Evolutionary conservation across 2,797 vertebrate genomes (phyloP).

Genomic region (Sebastes miniatus): DNA sequence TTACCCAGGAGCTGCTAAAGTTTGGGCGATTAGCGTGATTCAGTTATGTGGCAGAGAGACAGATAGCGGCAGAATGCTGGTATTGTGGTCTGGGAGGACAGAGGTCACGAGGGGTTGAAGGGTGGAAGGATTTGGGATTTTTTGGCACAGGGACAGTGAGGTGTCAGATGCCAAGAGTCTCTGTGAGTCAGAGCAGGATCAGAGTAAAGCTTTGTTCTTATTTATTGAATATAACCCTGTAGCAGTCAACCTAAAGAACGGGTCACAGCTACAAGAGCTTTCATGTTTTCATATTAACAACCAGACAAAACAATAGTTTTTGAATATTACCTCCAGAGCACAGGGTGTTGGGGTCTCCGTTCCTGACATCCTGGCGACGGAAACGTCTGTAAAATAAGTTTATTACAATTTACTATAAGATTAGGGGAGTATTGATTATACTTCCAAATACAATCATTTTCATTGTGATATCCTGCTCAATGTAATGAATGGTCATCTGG

Average conservation of each 20-base stretch:
- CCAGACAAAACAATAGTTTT: neutral
- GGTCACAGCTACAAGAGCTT: neutral
- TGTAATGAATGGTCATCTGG: neutral
- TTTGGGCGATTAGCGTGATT: constrained; percentile 49
- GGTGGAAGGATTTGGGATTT: constrained; percentile 12
- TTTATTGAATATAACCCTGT: neutral
- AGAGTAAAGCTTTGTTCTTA: constrained; percentile 1
- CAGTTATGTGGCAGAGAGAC: constrained; percentile 48
- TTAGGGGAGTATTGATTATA: neutral
- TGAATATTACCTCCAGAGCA: constrained; percentile 91
- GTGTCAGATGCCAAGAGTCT: constrained; percentile 20
- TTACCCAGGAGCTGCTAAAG: constrained; percentile 41
- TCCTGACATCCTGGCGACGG: constrained; percentile 93
- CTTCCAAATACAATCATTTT: neutral
- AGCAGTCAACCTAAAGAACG: neutral
- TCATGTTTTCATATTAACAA: neutral
- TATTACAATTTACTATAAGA: neutral
- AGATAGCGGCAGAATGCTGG: constrained; percentile 49
- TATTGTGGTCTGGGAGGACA: constrained; percentile 50
- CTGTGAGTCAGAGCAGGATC: constrained; percentile 6
- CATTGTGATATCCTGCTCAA: neutral
- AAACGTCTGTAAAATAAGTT: constrained; percentile 84
- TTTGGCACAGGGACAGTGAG: constrained; percentile 25
- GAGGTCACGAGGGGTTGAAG: constrained; percentile 26
- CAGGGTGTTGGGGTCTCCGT: constrained; percentile 91